Conservation (phyloP, 2,888 invertebrate genomes). For the Drosophila neutralis region DNA sequence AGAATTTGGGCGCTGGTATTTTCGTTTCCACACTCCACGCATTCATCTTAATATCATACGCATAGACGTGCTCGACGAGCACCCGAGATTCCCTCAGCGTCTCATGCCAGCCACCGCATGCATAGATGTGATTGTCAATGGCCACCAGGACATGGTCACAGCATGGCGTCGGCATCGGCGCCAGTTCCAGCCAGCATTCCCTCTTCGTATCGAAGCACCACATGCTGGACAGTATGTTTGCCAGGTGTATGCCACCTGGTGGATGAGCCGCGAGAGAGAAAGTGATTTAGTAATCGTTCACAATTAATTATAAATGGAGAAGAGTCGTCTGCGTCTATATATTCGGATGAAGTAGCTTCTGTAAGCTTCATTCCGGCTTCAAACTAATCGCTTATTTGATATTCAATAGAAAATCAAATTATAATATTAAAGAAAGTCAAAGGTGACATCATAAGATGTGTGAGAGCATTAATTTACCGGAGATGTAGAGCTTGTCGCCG, state of each 20-base stretch:
- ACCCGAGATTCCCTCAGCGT: slow-evolving; percentile 86
- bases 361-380: not conserved
- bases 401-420: not conserved
- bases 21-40: slow-evolving; percentile 87
- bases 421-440: slow-evolving; percentile 3
- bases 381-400: not conserved
- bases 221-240: slow-evolving; percentile 85
- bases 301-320: not conserved
- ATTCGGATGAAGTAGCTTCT: not conserved
- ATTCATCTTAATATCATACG: slow-evolving; percentile 87
- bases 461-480: slow-evolving; percentile 66
- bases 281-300: slow-evolving; percentile 32
- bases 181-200: slow-evolving; percentile 86
- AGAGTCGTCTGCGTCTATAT: not conserved
- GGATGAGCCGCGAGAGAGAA: slow-evolving; percentile 34
- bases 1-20: slow-evolving; percentile 89
- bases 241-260: slow-evolving; percentile 82
- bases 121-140: slow-evolving; percentile 87
- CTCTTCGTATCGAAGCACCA: slow-evolving; percentile 86
- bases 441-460: not conserved
- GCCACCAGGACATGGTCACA: slow-evolving; percentile 88
- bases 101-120: slow-evolving; percentile 89
- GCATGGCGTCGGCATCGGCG: slow-evolving; percentile 87
- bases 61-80: slow-evolving; percentile 88
- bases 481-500: slow-evolving; percentile 82